A percentile compares a stretch with the other conserved stretches of the same genome.
phyloP scores from a whole-genome alignment of 2,113 vertebrate species.

The Alexandromys fortis region DNA sequence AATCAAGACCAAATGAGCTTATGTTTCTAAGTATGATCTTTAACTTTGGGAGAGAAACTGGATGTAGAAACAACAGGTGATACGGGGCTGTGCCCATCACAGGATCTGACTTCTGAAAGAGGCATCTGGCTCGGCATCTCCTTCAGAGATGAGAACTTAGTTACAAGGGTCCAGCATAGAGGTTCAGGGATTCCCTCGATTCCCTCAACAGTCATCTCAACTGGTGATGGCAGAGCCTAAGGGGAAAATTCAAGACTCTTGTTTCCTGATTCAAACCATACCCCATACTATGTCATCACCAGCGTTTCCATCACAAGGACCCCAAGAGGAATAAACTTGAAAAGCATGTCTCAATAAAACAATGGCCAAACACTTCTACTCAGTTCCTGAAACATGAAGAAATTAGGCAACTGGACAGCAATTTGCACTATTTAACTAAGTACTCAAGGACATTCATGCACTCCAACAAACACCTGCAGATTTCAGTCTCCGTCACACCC shows the following conservation, averaged over 20 bases:
- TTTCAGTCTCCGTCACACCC: background rate
- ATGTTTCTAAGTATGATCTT: background rate
- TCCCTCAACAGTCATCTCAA: background rate
- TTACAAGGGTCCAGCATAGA: background rate
- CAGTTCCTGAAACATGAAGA: background rate
- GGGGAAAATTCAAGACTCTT: background rate
- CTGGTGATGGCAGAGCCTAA: background rate
- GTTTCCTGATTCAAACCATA: background rate
- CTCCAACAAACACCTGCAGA: background rate
- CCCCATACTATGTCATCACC: background rate
- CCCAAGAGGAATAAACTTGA: background rate
- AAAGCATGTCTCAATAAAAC: background rate
- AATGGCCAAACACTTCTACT: background rate
- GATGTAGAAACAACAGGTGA: background rate
- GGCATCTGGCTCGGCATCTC: background rate
- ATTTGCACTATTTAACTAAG: background rate
- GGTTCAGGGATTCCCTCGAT: background rate
- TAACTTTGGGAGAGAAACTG: background rate
- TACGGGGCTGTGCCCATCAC: background rate
- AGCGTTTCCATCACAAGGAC: background rate
- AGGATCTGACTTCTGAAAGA: slow-evolving; percentile 27
- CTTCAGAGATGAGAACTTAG: background rate
- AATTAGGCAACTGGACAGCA: background rate
- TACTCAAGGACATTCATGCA: background rate
- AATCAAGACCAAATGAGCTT: background rate